These are phyloP conservation scores for Apis mellifera DNA, from an alignment of 1,140 invertebrate genomes.

Conservation along the genomic window Amel_HAv3.1 CM009937.2:9543501-9544000, in stretches of 20 bases:
- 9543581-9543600: neutral
- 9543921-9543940: conserved; percentile 16
- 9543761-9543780: neutral
- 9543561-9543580: neutral
- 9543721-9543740: too few relatives aligned
- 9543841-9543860: conserved; percentile 21
- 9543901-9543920: conserved; percentile 2
- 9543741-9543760: too few relatives aligned
- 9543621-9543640: conserved; percentile 5
- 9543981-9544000: neutral
- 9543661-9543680: neutral
- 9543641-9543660: neutral
- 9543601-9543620: neutral
- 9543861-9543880: neutral
- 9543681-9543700: conserved; percentile 17
- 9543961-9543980: conserved; percentile 12
- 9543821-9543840: neutral
- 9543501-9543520: neutral
- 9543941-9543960: neutral
- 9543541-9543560: conserved; percentile 1
- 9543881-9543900: neutral
- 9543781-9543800: neutral
- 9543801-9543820: neutral
- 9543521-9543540: neutral
- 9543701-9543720: neutral